phyloP scores from a whole-genome alignment of 2,113 vertebrate species.

The Progne subis region DNA sequence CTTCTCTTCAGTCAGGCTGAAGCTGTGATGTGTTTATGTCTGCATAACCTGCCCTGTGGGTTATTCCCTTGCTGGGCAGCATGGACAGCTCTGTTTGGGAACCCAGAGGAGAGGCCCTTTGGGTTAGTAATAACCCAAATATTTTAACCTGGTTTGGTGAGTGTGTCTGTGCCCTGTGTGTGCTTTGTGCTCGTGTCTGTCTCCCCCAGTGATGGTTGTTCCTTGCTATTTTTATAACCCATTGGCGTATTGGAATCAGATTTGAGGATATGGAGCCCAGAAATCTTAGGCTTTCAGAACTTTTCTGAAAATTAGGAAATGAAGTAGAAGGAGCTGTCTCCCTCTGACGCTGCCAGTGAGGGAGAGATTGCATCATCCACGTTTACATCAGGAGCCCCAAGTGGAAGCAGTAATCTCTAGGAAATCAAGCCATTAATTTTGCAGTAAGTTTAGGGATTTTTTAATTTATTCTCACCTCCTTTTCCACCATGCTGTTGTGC shows the following conservation, averaged over 20 bases:
- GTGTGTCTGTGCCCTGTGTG: too few relatives aligned
- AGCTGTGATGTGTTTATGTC: background rate
- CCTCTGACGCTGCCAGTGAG: background rate
- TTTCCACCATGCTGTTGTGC: fast-evolving
- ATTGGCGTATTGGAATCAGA: background rate
- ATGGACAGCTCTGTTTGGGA: background rate
- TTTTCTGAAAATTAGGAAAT: background rate
- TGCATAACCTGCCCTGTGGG: background rate
- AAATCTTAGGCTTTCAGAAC: background rate
- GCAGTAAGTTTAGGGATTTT: background rate
- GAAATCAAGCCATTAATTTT: background rate
- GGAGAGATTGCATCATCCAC: background rate
- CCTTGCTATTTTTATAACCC: background rate
- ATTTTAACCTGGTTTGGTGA: background rate
- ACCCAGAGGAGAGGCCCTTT: background rate
- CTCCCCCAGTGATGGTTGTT: background rate
- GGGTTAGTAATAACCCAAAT: background rate
- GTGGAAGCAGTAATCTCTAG: background rate
- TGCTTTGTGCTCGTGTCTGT: background rate
- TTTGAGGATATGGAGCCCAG: background rate
- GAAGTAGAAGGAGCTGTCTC: background rate
- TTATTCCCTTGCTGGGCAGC: background rate
- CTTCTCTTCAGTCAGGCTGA: background rate
- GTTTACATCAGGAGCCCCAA: background rate
- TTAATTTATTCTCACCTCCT: background rate